Percentiles rank a stretch among this genome's conserved stretches.
These are phyloP conservation scores for Oreochromis spilurus DNA, from an alignment of 2,113 vertebrate species.

Conservation along the genomic window DNA sequence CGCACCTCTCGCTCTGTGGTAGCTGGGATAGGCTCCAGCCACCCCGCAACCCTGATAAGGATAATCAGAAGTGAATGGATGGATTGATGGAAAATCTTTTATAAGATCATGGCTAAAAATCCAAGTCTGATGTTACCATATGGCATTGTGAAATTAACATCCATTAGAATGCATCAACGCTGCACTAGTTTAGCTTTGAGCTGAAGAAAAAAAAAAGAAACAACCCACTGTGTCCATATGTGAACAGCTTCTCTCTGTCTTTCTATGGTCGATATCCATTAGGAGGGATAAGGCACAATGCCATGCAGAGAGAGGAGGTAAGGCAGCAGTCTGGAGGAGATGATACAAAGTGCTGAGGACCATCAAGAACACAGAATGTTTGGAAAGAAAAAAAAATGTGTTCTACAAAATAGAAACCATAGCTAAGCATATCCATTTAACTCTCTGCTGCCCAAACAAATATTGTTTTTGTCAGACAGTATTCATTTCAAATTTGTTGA, in stretches of 20 bases:
- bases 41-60: neutral
- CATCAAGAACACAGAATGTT: neutral
- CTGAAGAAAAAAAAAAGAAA: neutral
- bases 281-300: slow-evolving; percentile 14
- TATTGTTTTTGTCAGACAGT: neutral
- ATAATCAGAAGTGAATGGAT: neutral
- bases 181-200: neutral
- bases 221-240: neutral
- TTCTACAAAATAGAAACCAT: neutral
- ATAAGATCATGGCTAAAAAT: neutral
- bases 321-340: neutral
- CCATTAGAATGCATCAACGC: neutral
- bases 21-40: neutral
- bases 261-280: slow-evolving; percentile 56
- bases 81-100: neutral
- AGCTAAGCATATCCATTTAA: neutral
- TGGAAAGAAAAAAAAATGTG: neutral
- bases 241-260: slow-evolving; percentile 1
- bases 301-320: neutral
- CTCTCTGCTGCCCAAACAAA: neutral
- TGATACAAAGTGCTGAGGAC: neutral
- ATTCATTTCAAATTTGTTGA: neutral
- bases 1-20: neutral
- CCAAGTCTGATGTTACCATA: neutral
- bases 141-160: neutral